Base-by-base conservation (phyloP, 2,113 vertebrate genomes). In the Lucifuga dentata region DNA sequence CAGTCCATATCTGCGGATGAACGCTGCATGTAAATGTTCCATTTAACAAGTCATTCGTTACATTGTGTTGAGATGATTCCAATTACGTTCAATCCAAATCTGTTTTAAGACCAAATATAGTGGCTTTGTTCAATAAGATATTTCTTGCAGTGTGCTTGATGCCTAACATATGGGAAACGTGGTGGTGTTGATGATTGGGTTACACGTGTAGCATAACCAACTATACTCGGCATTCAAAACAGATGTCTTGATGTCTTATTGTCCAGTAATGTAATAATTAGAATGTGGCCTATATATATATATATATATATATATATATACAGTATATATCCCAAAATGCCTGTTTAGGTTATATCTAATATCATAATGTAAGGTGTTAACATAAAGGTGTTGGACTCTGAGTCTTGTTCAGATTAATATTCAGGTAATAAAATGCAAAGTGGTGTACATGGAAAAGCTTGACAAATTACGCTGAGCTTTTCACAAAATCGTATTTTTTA, bases 151-250 rank as follows among this genome's bases (percentile, higher is more conserved):
- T 41, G 23, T 60, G 15, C 49, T 49, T 49, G 40, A 83, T 74
- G 80, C 83, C 81, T 91, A 81, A 92, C 89, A 93, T 87, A 86
- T 94, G 20, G 11, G 52, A 33, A 70, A 48, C 55, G 51, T 76
- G 45, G 81, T 51, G 51, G 52, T 86, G 72, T 85, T 76, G 36
- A 59, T 79, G 70, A 40, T 11, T 52, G 75, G 80, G 52, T 70
- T 61, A 68, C 52, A 77, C 51, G 60, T 84, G 72, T 76, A 77
- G 68, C 71, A 53, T 52, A 51, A 41, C 24, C 46, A 59, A 56
- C 64, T 87, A 53, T 68, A 63, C 12, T 55, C 17, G 40, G 36
- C 41, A 77, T 57, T 76, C 35, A 32, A 24, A 67, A 63, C 36
- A 35, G 16, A 71, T 61, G 67, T 81, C 40, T 66, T 78, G 83